These are phyloP conservation scores for Bubo scandiacus DNA, from an alignment of 2,113 vertebrate species.

Conservation along the genomic window DNA sequence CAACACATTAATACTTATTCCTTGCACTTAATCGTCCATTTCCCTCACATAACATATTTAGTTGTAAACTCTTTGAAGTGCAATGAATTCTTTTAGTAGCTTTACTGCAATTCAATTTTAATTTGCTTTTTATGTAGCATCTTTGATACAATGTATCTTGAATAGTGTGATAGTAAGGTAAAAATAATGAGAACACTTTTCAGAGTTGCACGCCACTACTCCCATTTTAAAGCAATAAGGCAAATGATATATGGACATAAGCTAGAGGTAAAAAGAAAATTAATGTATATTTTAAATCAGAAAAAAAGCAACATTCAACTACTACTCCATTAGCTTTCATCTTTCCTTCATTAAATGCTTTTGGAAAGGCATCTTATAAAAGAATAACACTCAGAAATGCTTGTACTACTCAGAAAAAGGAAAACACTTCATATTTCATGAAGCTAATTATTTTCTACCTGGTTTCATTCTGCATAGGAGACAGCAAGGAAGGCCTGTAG, in stretches of 20 bases:
- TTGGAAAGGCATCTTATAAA: background rate
- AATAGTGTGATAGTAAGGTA: background rate
- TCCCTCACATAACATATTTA: background rate
- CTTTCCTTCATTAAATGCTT: constrained; percentile 24
- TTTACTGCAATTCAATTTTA: constrained; percentile 28
- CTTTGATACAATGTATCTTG: background rate
- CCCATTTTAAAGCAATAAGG: background rate
- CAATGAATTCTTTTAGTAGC: background rate
- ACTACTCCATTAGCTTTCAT: background rate
- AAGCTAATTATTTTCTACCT: background rate
- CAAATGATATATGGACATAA: background rate
- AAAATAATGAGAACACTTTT: constrained; percentile 1
- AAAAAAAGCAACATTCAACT: background rate
- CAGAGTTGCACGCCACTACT: background rate
- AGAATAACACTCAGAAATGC: background rate
- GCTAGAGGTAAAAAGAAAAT: background rate
- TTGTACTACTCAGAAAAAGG: background rate
- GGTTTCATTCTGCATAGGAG: background rate
- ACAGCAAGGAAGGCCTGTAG: background rate
- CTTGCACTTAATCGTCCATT: constrained; percentile 13
- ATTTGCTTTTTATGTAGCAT: constrained; percentile 38
- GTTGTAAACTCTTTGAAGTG: background rate
- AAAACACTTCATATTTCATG: constrained; percentile 8
- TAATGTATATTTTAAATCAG: background rate
- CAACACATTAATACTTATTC: constrained; percentile 1